Evolutionary conservation across 2,797 vertebrate genomes (phyloP), one percentile per base, ranked within the genome.

Genomic region (Pseudochromis fuscus): DNA sequence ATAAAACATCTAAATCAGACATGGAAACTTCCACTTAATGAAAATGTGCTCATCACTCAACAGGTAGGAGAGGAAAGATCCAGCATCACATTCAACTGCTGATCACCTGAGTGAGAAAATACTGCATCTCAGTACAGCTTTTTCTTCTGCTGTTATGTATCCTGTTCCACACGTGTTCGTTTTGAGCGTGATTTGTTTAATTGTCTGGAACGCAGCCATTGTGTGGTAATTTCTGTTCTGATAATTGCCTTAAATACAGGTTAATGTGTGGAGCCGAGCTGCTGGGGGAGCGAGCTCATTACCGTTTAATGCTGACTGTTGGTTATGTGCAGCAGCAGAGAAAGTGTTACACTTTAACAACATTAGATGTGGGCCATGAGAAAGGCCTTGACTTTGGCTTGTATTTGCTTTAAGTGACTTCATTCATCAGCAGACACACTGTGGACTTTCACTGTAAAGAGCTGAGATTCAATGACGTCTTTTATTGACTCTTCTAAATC

Each of bases 211-310:
- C 11, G 16, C 21, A 0, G 67, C 75, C 73, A 75, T 67, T 81
- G 77, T 72, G 80, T 62, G 38, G 81, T 67, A 69, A 80, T 85
- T 86, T 84, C 70, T 65, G 57, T 62, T 75, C 66, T 69, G 63
- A 87, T 88, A 89, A 92, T 85, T 77, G 74, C 75, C 79, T 87
- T 85, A 88, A 91, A 89, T 78, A 58, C 84, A 82, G 69, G 75
- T 86, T 87, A 86, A 87, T 73, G 65, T 35, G 68, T 45, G 38
- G 56, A 52, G 28, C 35, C 7, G n/a, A 66, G 72, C 40, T 52
- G 53, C 73, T 55, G 38, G 38, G 63, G 46, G 33, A 82, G 66
- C 24, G 2, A 56, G 77, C 79, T 77, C 69, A 73, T 82, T 75
- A 73, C 46, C 38, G 40, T 72, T 75, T 82, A 80, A 86, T 76